These are phyloP conservation scores for Orthonevra nobilis DNA, from an alignment of 2,888 invertebrate species.

Conservation along the genomic window DNA sequence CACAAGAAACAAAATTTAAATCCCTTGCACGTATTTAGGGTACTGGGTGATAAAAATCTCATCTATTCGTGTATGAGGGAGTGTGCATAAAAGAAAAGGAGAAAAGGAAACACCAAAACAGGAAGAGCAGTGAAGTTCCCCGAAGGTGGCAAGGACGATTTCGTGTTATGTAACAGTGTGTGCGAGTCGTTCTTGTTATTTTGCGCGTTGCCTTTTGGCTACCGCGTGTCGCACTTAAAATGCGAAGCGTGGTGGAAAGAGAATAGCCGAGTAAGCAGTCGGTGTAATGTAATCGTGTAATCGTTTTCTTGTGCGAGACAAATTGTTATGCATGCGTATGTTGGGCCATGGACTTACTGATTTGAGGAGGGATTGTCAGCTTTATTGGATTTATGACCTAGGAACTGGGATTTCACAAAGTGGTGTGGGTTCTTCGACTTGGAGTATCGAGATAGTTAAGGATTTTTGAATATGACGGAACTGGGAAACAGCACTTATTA, in stretches of 20 bases:
- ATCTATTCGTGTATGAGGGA: conserved; percentile 27
- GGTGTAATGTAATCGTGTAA: conserved; percentile 44
- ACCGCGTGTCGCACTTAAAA: neutral
- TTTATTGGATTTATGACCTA: conserved; percentile 53
- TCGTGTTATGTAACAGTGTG: conserved; percentile 47
- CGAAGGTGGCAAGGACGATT: conserved; percentile 56
- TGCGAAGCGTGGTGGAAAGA: neutral
- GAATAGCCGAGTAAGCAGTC: no score
- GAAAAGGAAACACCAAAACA: neutral
- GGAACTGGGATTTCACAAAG: conserved; percentile 25
- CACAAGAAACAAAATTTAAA: conserved; percentile 52
- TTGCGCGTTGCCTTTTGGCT: conserved; percentile 1
- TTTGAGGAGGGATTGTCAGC: conserved; percentile 6
- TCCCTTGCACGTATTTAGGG: conserved; percentile 67
- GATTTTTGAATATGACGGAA: no score
- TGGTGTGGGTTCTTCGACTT: conserved; percentile 49
- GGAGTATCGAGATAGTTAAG: conserved; percentile 1
- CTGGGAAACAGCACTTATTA: no score
- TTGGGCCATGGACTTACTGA: neutral
- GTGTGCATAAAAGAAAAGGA: neutral
- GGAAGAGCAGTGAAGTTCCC: conserved; percentile 5
- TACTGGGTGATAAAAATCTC: conserved; percentile 70
- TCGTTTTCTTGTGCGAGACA: conserved; percentile 62
- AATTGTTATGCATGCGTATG: conserved; percentile 65
- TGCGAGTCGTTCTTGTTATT: conserved; percentile 8